Evolutionary conservation across 2,797 vertebrate species (phyloP).

Genomic region (Tapirus indicus): DNA sequence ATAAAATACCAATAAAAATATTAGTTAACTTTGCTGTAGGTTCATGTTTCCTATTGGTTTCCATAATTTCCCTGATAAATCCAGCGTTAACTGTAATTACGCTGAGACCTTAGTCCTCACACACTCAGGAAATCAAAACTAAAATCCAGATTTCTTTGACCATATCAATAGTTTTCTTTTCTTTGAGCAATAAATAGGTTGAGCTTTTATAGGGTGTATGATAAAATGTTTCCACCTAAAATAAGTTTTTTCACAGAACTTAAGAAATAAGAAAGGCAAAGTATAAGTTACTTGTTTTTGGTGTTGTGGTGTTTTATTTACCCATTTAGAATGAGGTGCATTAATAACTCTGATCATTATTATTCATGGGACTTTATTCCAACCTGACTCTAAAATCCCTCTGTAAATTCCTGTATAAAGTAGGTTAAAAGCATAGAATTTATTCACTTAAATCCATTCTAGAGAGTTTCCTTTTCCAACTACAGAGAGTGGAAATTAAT

Average conservation of each 20-base stretch:
- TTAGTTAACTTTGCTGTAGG: not conserved
- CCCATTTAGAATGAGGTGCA: not conserved
- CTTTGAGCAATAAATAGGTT: not conserved
- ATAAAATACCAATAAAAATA: slow-evolving; percentile 29
- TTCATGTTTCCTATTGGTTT: not conserved
- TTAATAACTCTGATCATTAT: not conserved
- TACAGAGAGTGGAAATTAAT: not conserved
- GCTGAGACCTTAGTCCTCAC: not conserved
- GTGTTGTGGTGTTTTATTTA: not conserved
- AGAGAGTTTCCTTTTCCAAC: not conserved
- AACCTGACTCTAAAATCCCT: not conserved
- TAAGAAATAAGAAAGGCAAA: slow-evolving; percentile 23
- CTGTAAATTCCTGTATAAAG: not conserved
- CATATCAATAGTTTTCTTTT: not conserved
- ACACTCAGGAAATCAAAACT: not conserved
- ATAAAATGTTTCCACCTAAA: slow-evolving; percentile 1
- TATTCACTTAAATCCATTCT: slow-evolving; percentile 41
- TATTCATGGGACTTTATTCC: not conserved
- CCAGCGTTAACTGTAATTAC: not conserved
- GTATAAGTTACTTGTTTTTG: not conserved
- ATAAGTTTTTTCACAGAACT: not conserved
- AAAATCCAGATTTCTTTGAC: not conserved
- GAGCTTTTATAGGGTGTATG: not conserved
- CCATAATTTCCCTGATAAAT: not conserved
- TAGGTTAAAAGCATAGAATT: slow-evolving; percentile 16